Percentiles rank a stretch among this genome's conserved stretches.
Evolutionary conservation across 1,140 invertebrate genomes (phyloP).

Genomic region (Drosophila kohkoa): DNA sequence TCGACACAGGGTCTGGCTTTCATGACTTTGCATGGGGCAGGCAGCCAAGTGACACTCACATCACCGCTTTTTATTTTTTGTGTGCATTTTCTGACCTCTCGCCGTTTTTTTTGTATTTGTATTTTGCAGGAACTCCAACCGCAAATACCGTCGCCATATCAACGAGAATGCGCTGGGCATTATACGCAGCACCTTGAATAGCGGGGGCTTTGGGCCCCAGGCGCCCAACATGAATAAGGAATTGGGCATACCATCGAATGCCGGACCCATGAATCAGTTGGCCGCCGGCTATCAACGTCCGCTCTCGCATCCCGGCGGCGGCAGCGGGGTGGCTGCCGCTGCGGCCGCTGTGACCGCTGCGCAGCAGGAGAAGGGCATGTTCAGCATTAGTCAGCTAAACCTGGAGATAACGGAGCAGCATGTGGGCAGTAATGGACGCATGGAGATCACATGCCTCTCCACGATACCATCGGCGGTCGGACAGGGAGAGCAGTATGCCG

Average conservation of each 20-base stretch:
- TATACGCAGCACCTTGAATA: conserved; percentile 75
- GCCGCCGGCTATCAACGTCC: conserved; percentile 82
- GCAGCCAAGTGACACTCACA: background rate
- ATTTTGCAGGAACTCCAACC: conserved; percentile 67
- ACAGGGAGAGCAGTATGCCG: conserved; percentile 88
- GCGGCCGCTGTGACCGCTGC: conserved; percentile 78
- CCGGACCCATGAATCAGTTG: conserved; percentile 79
- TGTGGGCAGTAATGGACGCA: conserved; percentile 87
- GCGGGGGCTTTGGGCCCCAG: conserved; percentile 80
- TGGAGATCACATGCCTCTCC: conserved; percentile 89
- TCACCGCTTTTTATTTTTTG: background rate
- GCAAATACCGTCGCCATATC: conserved; percentile 81
- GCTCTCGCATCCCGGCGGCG: conserved; percentile 77
- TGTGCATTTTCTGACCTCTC: conserved; percentile 6
- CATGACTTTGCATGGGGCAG: background rate
- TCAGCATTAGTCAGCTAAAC: conserved; percentile 83
- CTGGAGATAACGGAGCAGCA: conserved; percentile 88
- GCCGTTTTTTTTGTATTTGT: conserved; percentile 8
- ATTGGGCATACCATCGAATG: conserved; percentile 78
- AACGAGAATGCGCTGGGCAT: conserved; percentile 81
- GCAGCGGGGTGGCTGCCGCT: conserved; percentile 78
- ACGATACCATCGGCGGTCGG: conserved; percentile 90
- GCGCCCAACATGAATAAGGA: conserved; percentile 80
- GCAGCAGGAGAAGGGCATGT: conserved; percentile 82
- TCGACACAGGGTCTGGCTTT: conserved; percentile 7